A percentile compares a stretch with the other conserved stretches of the same genome.
Evolutionary conservation across 2,113 vertebrate genomes (phyloP).

Genomic region (Elephas maximus): DNA sequence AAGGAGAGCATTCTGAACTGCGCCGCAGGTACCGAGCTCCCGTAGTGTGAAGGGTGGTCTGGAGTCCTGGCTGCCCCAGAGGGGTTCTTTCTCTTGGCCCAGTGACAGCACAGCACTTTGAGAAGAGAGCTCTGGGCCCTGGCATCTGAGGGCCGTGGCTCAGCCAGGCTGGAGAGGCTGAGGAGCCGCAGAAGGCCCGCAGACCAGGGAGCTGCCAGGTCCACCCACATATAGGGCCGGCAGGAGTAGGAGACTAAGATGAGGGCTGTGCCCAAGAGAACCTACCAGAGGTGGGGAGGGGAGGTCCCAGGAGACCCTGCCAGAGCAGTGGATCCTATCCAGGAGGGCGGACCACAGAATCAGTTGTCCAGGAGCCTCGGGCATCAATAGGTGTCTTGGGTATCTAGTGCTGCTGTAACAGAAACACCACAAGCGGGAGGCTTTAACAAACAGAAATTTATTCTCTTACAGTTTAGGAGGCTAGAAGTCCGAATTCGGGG

Average conservation of each 20-base stretch:
- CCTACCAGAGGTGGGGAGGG: not conserved
- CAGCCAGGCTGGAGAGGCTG: not conserved
- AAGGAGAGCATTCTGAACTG: fast-evolving
- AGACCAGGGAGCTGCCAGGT: not conserved
- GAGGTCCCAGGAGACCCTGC: not conserved
- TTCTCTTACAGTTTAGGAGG: too few species aligned
- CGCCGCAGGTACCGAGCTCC: fast-evolving
- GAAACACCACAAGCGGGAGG: too few species aligned
- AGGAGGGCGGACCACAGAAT: not conserved
- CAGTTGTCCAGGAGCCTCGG: not conserved
- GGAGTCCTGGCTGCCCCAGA: too few species aligned
- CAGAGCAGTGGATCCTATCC: not conserved
- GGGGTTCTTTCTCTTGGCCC: not conserved
- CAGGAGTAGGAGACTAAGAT: not conserved
- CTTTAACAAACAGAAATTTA: too few species aligned
- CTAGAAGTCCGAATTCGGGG: too few species aligned
- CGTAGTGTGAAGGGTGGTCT: not conserved
- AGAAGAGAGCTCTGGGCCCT: not conserved
- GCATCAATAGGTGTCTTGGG: too few species aligned
- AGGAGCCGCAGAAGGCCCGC: not conserved
- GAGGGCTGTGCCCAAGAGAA: not conserved
- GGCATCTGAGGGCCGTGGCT: not conserved
- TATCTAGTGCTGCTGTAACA: too few species aligned
- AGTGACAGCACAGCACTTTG: not conserved
- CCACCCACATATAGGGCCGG: too few species aligned